A percentile compares a stretch with the other conserved stretches of the same genome.
Evolutionary conservation across 2,797 vertebrate genomes (phyloP).

Genomic region (Halcyon chelicuti): DNA sequence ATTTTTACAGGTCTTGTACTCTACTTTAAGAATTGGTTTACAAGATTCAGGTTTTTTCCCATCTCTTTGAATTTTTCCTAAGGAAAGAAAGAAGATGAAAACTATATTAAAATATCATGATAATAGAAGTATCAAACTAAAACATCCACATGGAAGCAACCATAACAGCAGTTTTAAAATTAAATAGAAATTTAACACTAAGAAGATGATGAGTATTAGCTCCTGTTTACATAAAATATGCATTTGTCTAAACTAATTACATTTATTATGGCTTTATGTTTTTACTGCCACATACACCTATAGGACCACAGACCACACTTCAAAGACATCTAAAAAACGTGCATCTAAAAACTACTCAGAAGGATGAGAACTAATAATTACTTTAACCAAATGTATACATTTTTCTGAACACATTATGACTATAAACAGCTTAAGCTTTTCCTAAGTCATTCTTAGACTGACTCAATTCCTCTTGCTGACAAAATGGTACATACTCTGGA

Average conservation of each 20-base stretch:
- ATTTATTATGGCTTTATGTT: neutral
- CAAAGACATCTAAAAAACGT: neutral
- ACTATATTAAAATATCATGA: neutral
- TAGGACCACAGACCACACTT: neutral
- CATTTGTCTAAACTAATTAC: neutral
- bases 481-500: neutral
- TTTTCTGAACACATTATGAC: neutral
- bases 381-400: neutral
- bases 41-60: constrained; percentile 95
- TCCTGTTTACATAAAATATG: neutral
- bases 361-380: neutral
- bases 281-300: neutral
- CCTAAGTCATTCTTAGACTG: neutral
- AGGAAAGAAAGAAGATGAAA: constrained; percentile 51
- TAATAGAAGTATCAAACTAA: neutral
- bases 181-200: too few species aligned
- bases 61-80: constrained; percentile 94
- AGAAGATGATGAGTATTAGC: neutral
- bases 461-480: neutral
- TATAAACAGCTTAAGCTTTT: neutral
- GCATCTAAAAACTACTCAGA: neutral
- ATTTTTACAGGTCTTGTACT: constrained; percentile 94
- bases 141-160: neutral
- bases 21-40: constrained; percentile 98
- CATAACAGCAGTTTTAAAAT: too few species aligned